Conservation (phyloP, 1,140 invertebrate genomes). For the Drosophila saltans region DNA sequence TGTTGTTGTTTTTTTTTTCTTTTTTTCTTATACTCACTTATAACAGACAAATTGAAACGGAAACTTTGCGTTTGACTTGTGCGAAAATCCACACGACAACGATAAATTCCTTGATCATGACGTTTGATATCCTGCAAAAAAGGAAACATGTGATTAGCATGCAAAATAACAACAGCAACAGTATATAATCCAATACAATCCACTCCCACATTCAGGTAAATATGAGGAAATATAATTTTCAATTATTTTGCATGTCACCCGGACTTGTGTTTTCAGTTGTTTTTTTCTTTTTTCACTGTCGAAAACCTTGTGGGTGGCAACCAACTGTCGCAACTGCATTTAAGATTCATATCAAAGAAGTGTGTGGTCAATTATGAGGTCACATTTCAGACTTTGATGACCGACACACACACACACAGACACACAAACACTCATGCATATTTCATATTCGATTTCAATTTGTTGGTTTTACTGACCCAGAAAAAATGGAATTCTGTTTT, state of each 20-base stretch:
- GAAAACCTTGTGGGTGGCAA: not conserved
- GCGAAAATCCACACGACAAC: constrained; percentile 94
- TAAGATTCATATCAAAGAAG: constrained; percentile 16
- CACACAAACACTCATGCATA: not conserved
- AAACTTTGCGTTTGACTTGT: constrained; percentile 94
- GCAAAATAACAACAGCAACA: constrained; percentile 15
- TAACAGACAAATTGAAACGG: constrained; percentile 93
- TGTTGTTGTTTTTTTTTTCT: no score
- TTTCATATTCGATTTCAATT: not conserved
- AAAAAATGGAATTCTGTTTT: not conserved
- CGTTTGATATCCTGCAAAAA: constrained; percentile 88
- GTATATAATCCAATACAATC: not conserved
- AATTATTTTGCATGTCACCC: constrained; percentile 72
- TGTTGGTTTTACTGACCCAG: not conserved
- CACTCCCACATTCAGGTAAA: constrained; percentile 1
- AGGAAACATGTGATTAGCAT: constrained; percentile 70
- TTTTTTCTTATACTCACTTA: constrained; percentile 87
- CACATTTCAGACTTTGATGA: constrained; percentile 2
- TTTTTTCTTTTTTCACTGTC: not conserved
- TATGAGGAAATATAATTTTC: constrained; percentile 59
- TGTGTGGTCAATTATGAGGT: constrained; percentile 13
- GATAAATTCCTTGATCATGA: constrained; percentile 93
- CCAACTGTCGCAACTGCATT: constrained; percentile 4
- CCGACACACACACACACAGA: not conserved
- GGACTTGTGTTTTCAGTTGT: constrained; percentile 24